A percentile compares a stretch with the other conserved stretches of the same genome.
Conservation (phyloP, 2,797 vertebrate genomes). For the Siniperca obscura region DNA sequence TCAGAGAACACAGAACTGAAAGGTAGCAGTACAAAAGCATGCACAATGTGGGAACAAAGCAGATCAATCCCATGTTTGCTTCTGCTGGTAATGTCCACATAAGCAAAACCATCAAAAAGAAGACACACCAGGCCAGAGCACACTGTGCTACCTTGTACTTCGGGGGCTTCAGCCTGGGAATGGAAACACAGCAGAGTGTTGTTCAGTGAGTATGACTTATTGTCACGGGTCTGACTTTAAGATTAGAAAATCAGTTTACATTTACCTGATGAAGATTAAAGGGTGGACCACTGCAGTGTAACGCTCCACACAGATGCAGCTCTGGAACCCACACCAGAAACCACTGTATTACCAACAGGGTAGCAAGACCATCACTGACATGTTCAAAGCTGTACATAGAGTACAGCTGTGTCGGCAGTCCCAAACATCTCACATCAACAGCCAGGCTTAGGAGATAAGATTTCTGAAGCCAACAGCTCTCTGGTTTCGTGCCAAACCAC, state of each 20-base stretch:
- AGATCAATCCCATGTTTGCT: no score
- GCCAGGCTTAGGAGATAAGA: background rate
- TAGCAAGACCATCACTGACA: fast-evolving
- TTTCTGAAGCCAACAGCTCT: background rate
- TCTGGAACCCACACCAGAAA: background rate
- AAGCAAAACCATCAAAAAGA: background rate
- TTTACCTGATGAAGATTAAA: constrained; percentile 20
- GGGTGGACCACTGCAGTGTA: constrained; percentile 21
- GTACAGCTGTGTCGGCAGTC: background rate
- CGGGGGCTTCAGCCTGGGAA: constrained; percentile 2
- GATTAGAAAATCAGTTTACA: background rate
- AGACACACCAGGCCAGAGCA: background rate
- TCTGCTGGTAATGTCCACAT: no score
- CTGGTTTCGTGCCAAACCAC: constrained; percentile 1
- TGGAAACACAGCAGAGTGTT: background rate
- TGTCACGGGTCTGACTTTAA: background rate
- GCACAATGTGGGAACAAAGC: background rate
- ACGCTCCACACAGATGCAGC: background rate
- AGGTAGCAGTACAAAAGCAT: background rate
- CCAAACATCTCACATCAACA: background rate
- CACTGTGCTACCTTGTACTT: background rate
- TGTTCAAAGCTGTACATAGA: background rate
- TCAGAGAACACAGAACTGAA: constrained; percentile 2
- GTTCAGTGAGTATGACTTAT: background rate
- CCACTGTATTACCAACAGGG: fast-evolving